Percentiles rank a stretch among this genome's conserved stretches.
Evolutionary conservation across 1,140 invertebrate species (phyloP).

Genomic region (Chrysopa pallens): DNA sequence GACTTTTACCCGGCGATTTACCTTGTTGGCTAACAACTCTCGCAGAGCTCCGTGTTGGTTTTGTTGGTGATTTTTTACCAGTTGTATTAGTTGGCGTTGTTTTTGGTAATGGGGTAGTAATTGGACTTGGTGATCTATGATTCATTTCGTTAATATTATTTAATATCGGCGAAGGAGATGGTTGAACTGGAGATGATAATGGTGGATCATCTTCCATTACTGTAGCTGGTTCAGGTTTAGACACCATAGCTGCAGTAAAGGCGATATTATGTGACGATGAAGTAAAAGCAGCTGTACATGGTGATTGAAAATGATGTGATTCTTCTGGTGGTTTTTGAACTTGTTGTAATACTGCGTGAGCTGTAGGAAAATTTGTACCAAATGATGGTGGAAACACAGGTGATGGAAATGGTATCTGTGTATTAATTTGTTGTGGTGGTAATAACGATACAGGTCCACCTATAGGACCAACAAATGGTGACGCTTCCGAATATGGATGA

Average conservation of each 20-base stretch:
- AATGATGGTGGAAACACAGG: constrained; percentile 41
- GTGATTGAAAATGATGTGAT: constrained; percentile 25
- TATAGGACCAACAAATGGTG: constrained; percentile 27
- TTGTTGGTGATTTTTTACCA: constrained; percentile 43
- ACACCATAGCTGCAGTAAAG: constrained; percentile 54
- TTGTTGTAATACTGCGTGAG: constrained; percentile 29
- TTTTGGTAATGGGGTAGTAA: constrained; percentile 12
- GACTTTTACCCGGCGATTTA: constrained; percentile 53
- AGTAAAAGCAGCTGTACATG: constrained; percentile 56
- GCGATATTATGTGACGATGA: constrained; percentile 60
- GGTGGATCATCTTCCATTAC: constrained; percentile 18
- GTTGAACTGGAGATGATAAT: constrained; percentile 7
- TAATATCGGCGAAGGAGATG: constrained; percentile 5
- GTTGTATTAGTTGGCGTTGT: constrained; percentile 15
- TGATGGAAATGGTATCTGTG: constrained; percentile 40
- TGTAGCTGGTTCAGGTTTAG: constrained; percentile 20
- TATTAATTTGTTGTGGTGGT: constrained; percentile 31
- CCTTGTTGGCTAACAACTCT: constrained; percentile 35
- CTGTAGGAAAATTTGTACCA: constrained; percentile 32
- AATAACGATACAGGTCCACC: constrained; percentile 36
- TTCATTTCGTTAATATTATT: constrained; percentile 8
- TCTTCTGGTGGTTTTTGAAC: constrained; percentile 35
- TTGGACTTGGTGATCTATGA: constrained; percentile 17
- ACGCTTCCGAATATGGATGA: constrained; percentile 28
- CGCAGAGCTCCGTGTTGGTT: constrained; percentile 40